Evolutionary conservation across 2,888 invertebrate genomes (phyloP).

Genomic region (Plutella xylostella): DNA sequence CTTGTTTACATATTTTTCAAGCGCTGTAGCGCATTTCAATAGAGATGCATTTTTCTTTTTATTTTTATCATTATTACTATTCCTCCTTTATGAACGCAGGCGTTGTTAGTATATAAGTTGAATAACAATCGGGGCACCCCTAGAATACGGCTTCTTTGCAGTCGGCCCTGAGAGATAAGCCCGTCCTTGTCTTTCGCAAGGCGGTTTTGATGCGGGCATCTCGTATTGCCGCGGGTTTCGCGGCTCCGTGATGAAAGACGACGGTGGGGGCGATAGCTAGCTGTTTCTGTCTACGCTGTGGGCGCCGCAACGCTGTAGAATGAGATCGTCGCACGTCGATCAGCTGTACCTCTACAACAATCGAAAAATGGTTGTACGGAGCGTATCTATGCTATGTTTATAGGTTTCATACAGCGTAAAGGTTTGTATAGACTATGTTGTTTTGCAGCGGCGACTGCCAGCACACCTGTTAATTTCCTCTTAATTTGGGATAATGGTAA

Average conservation of each 20-base stretch:
- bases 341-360: slow-evolving; percentile 1
- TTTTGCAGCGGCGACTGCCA: not conserved
- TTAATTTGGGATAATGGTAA: slow-evolving; percentile 41
- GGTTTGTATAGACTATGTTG: too few relatives aligned
- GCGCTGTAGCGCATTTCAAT: slow-evolving; percentile 30
- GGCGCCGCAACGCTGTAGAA: too few relatives aligned
- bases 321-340: too few relatives aligned
- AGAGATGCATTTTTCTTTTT: slow-evolving; percentile 26
- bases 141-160: slow-evolving; percentile 42
- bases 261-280: slow-evolving; percentile 36
- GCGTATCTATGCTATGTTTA: too few relatives aligned
- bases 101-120: slow-evolving; percentile 37
- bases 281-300: slow-evolving; percentile 39
- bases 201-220: slow-evolving; percentile 36
- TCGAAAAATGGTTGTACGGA: too few relatives aligned
- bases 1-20: slow-evolving; percentile 33
- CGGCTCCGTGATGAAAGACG: slow-evolving; percentile 55
- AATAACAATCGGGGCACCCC: slow-evolving; percentile 57
- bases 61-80: slow-evolving; percentile 42
- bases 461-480: slow-evolving; percentile 40
- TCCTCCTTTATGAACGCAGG: slow-evolving; percentile 35
- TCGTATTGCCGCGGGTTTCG: slow-evolving; percentile 28
- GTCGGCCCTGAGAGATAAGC: slow-evolving; percentile 35
- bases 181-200: slow-evolving; percentile 41
- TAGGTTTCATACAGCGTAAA: too few relatives aligned